Evolutionary conservation across 1,140 invertebrate genomes (phyloP), one percentile per base, ranked within the genome.

Genomic region (Drosophila insularis): DNA sequence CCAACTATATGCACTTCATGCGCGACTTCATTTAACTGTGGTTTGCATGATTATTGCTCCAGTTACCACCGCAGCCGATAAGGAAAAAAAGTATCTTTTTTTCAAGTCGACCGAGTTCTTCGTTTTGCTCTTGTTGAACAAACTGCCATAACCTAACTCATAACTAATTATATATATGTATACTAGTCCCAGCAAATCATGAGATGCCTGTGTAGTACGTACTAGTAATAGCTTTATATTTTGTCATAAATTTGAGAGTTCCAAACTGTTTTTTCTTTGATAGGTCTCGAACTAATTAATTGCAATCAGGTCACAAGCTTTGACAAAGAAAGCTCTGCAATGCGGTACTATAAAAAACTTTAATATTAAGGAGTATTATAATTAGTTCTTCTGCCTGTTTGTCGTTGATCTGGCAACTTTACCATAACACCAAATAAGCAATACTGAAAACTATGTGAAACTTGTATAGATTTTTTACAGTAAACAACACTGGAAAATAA

Each of bases 21-120:
- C 74, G 69, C 82, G 81, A 85, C 81, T 85, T 85, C 78, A 81
- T 81, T 85, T 81, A 85, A 86, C 81, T 87, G 78, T 78, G 70
- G 68, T 81, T 78, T 85, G 81, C 81, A 81, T 85, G 82, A 85
- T 81, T 87, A 85, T 85, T 87, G 81, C 81, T 78, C 81, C 82
- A 85, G 81, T 87, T 85, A 78, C 68, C 74, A 80, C 65, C 73
- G 59, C 69, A 74, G 75, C 62, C 70, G 60, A 53, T 58, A 63
- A 60, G 40, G 54, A 46, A 75, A 64, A 62, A n/a, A 60, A 74
- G n/a, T 43, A 43, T 32, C 55, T 32, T 64, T 72, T 81, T 65
- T 35, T 56, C 35, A 37, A 37, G 55, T 67, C 50, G 71, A 64
- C 67, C 71, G 53, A 56, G 62, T 71, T 66, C 43, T 50, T 50